Percentiles rank a stretch among this genome's conserved stretches.
phyloP scores from a whole-genome alignment of 2,888 invertebrate genomes.

The Drosophila histrio region DNA sequence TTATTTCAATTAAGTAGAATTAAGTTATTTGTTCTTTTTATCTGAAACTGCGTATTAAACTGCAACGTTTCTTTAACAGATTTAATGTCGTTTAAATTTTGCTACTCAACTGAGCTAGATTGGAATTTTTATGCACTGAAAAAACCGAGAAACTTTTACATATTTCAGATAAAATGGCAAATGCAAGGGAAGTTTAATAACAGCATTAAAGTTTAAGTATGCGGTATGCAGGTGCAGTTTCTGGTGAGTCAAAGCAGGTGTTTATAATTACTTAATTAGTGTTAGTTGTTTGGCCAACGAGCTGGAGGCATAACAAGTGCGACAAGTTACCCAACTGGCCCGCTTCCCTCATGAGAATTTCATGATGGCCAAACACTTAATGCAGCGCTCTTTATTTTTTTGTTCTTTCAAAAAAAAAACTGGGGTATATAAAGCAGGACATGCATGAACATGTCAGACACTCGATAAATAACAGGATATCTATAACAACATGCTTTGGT shows the following conservation, averaged over 20 bases:
- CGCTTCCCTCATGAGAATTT: constrained; percentile 62
- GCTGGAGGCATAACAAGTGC: constrained; percentile 8
- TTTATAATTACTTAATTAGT: constrained; percentile 51
- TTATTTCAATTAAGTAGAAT: too few species aligned
- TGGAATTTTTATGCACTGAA: not conserved
- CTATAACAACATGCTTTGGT: constrained; percentile 41
- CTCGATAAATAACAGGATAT: not conserved
- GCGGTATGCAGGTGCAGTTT: constrained; percentile 15
- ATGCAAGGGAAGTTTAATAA: constrained; percentile 8
- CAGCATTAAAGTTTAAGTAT: constrained; percentile 19
- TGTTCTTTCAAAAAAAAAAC: too few species aligned
- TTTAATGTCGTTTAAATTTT: too few species aligned
- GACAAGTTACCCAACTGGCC: constrained; percentile 37
- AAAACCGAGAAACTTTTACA: not conserved
- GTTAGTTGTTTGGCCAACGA: constrained; percentile 1
- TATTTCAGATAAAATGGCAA: not conserved
- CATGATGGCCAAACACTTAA: constrained; percentile 32
- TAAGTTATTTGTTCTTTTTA: too few species aligned
- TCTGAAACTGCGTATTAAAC: too few species aligned
- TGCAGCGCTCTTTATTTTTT: too few species aligned
- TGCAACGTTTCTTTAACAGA: too few species aligned
- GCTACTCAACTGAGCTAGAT: too few species aligned
- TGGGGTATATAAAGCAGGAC: constrained; percentile 30
- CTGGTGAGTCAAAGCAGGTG: constrained; percentile 52
- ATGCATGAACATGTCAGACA: not conserved